Conservation (phyloP, 2,797 vertebrate species). For the Neosilurus hyrtlii region DNA sequence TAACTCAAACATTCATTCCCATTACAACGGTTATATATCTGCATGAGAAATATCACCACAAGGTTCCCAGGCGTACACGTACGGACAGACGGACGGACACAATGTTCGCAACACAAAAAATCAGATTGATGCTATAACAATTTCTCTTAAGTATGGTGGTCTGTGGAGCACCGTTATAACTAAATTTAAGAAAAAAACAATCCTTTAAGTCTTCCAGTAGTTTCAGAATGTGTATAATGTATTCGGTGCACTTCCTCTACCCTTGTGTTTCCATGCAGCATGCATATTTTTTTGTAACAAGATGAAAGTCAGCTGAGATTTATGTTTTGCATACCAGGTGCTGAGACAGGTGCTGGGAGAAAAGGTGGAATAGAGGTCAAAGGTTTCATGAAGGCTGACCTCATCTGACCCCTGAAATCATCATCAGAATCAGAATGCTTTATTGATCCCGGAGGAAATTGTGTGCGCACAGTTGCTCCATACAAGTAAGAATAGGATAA, state of each 20-base stretch:
- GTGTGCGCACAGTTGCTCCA: too few relatives aligned
- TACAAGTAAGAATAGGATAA: too few relatives aligned
- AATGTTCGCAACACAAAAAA: too few relatives aligned
- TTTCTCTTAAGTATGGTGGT: not conserved
- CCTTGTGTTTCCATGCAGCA: conserved; percentile 11
- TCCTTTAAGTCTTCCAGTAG: not conserved
- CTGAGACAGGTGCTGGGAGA: conserved; percentile 28
- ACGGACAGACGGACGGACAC: too few relatives aligned
- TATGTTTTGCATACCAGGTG: conserved; percentile 18
- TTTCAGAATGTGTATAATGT: not conserved
- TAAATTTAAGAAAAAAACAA: not conserved
- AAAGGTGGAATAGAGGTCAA: conserved; percentile 34
- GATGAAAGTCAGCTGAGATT: conserved; percentile 26
- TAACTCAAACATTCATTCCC: too few relatives aligned
- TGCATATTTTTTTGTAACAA: conserved; percentile 19
- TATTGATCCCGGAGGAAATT: too few relatives aligned
- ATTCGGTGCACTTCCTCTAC: conserved; percentile 26
- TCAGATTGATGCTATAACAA: too few relatives aligned
- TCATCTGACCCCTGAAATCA: conserved; percentile 2
- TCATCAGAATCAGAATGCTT: too few relatives aligned
- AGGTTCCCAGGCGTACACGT: too few relatives aligned
- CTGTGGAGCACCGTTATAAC: not conserved
- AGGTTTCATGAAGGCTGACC: conserved; percentile 25
- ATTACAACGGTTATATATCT: too few relatives aligned
- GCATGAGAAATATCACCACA: too few relatives aligned